phyloP scores from a whole-genome alignment of 2,888 invertebrate genomes.

The Alloplasta piceator region DNA sequence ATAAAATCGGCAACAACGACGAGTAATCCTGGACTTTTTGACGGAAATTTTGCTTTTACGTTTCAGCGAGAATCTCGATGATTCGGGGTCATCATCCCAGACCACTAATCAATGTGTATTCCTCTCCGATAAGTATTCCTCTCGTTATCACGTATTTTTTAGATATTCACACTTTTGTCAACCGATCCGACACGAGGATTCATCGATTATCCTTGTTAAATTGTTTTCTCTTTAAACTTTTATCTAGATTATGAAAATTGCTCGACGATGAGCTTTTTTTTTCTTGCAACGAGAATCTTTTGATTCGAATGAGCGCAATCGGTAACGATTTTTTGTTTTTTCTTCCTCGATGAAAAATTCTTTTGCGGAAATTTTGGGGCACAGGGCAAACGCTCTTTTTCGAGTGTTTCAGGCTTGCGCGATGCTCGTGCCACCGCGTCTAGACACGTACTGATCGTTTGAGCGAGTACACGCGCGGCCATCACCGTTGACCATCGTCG shows the following conservation, averaged over 20 bases:
- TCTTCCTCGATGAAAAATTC: too few species aligned
- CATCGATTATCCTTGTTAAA: background rate
- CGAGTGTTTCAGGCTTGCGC: conserved; percentile 64
- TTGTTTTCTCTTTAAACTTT: background rate
- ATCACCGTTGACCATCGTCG: conserved; percentile 75
- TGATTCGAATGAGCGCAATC: too few species aligned
- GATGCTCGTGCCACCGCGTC: conserved; percentile 72
- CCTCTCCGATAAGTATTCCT: conserved; percentile 8
- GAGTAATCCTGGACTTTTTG: conserved; percentile 43
- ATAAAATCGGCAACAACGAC: conserved; percentile 7
- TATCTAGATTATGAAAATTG: background rate
- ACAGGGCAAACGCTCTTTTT: conserved; percentile 59
- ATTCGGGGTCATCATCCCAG: too few species aligned
- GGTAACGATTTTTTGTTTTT: too few species aligned
- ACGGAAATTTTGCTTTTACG: too few species aligned
- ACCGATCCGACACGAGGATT: background rate
- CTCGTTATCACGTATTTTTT: conserved; percentile 35
- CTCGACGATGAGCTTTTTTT: background rate
- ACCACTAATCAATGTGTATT: background rate
- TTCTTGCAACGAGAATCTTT: background rate
- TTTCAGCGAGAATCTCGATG: too few species aligned
- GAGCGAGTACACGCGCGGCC: conserved; percentile 64
- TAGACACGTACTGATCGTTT: conserved; percentile 75
- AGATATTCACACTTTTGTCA: conserved; percentile 34
- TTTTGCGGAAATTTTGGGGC: background rate